Base-by-base conservation (phyloP, 1,140 invertebrate genomes). In the Druon quercuslanigerum region DNA sequence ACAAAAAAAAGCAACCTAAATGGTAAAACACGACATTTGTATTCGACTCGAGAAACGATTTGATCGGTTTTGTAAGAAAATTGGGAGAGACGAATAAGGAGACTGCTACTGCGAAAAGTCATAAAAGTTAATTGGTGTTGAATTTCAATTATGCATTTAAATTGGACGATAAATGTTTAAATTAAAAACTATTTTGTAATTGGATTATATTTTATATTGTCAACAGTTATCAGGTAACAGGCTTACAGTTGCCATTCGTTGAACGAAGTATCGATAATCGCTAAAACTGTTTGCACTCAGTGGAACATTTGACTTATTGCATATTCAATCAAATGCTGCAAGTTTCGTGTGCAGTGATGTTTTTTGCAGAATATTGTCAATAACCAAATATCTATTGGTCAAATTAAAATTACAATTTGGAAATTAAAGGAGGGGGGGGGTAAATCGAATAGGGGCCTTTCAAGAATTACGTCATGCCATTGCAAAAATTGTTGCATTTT, bases 11-110 rank as follows among this genome's bases (percentile, higher is more conserved):
- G 3, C 25, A 33, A 33, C 25, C 4, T 33, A 33, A 33, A 57
- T 57, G 56, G 56, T 57, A 57, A 57, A 57, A 57, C 56, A 57
- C 56, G 56, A 57, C 56, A 20, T 57, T 57, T 57, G 56, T 57
- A 57, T 57, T 57, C 56, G 25, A 57, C 56, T 20, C 19, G 56
- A 57, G 56, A 57, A 57, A 57, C 56, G 56, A 25, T 57, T 57
- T 20, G 56, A 57, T 57, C 56, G 56, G 19, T 57, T 57, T 57
- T 20, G 56, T 57, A 57, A 57, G 56, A 57, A 57, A 57, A 57
- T 57, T 57, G 56, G 25, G 19, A 57, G 56, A 57, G 56, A 57
- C 19, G 11, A 60, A 25, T 60, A 60, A 60, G 56, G 56, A 66
- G 19, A 66, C 16, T 66, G 57, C 57, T 66, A 66, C 57, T 66